Percentiles rank a stretch among this genome's conserved stretches.
Evolutionary conservation across 64 coral and sea anemone species (phyloP).

Genomic region (Anthopleura sola): DNA sequence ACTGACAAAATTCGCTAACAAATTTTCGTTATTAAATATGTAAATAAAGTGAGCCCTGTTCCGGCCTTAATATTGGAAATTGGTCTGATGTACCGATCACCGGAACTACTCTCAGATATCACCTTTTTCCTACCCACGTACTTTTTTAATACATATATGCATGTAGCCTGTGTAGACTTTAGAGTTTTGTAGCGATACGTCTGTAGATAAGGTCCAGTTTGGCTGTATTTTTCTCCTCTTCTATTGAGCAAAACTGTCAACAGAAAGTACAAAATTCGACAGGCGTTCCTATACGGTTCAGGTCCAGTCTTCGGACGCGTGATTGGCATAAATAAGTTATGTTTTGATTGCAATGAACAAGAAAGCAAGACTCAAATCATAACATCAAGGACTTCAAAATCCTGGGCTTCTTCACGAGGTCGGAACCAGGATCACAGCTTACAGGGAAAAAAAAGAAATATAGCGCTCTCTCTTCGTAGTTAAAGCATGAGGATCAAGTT

Average conservation of each 20-base stretch:
- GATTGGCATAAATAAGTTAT: not conserved
- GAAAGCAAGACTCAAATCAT: not conserved
- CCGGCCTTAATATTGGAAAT: not conserved
- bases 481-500: not conserved
- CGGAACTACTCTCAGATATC: not conserved
- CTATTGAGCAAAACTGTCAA: not conserved
- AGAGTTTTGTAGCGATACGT: not conserved
- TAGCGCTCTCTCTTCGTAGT: not conserved
- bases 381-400: not conserved
- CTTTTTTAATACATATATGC: not conserved
- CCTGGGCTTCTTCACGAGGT: not conserved
- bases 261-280: not conserved
- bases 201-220: not conserved
- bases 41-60: not conserved
- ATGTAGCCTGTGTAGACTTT: not conserved
- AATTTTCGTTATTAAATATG: not conserved
- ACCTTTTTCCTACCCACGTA: not conserved
- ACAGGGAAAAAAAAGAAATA: not conserved
- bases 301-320: not conserved
- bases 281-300: not conserved
- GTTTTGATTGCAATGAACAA: slow-evolving; percentile 1
- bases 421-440: not conserved
- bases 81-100: not conserved
- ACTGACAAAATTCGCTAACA: not conserved
- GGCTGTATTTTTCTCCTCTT: not conserved